Evolutionary conservation across 2,113 vertebrate species (phyloP).

Genomic region (Casuarius casuarius): DNA sequence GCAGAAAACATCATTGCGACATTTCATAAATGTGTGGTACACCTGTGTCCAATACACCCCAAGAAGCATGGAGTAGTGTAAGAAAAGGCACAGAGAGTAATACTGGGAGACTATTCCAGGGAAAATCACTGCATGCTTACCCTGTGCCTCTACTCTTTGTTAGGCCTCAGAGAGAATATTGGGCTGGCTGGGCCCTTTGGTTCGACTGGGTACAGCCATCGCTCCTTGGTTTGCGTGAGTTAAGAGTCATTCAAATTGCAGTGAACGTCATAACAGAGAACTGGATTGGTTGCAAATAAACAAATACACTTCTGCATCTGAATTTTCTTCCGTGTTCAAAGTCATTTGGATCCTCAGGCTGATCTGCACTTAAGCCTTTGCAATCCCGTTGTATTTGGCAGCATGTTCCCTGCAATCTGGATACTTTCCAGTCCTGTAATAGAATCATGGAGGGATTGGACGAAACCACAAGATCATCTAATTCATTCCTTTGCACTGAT

Average conservation of each 20-base stretch:
- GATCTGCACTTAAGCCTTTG: neutral
- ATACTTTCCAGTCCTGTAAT: neutral
- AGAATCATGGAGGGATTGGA: neutral
- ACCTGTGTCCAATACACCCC: neutral
- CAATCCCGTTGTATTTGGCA: neutral
- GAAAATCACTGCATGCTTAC: neutral
- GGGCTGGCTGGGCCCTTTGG: neutral
- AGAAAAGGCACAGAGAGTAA: neutral
- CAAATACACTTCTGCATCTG: neutral
- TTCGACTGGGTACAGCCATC: neutral
- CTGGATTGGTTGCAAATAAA: neutral
- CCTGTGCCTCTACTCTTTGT: neutral
- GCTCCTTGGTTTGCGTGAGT: neutral
- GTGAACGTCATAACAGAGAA: neutral
- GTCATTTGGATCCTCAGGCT: neutral
- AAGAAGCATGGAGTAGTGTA: neutral
- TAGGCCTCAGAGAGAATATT: neutral
- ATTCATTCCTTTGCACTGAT: conserved; percentile 16
- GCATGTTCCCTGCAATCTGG: neutral
- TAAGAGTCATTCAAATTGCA: neutral
- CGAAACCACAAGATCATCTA: neutral
- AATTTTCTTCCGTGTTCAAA: neutral
- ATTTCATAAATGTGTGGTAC: neutral
- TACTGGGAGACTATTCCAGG: neutral
- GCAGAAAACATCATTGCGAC: neutral